A percentile compares a stretch with the other conserved stretches of the same genome.
Evolutionary conservation across 1,140 invertebrate genomes (phyloP).

Genomic region (Cotesia chilonis): DNA sequence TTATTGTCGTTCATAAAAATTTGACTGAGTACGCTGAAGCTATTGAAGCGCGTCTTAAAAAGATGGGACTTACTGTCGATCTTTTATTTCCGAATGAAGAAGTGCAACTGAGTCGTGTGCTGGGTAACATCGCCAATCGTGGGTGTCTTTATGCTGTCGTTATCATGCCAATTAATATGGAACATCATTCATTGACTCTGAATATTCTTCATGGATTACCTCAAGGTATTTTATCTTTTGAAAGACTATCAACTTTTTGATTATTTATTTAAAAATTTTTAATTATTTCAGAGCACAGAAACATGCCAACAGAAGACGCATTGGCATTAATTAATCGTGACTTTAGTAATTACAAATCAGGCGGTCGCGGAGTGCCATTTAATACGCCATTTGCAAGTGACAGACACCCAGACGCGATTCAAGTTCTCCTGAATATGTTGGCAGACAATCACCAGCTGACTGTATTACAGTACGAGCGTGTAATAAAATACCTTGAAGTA

Average conservation of each 20-base stretch:
- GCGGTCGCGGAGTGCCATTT: constrained; percentile 63
- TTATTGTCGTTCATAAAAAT: constrained; percentile 81
- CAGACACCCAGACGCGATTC: constrained; percentile 75
- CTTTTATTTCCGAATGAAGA: constrained; percentile 90
- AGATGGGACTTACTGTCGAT: constrained; percentile 82
- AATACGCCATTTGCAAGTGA: constrained; percentile 59
- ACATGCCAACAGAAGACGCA: constrained; percentile 94
- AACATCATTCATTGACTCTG: constrained; percentile 85
- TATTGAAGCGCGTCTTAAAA: constrained; percentile 85
- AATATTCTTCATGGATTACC: constrained; percentile 91
- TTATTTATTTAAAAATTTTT: constrained; percentile 21
- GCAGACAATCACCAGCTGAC: constrained; percentile 83
- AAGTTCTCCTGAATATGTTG: constrained; percentile 80
- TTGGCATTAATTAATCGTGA: constrained; percentile 80
- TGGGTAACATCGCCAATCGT: constrained; percentile 87
- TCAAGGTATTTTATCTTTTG: constrained; percentile 73
- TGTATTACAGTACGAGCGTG: constrained; percentile 80
- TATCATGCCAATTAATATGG: constrained; percentile 84
- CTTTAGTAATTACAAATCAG: constrained; percentile 80
- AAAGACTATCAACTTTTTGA: constrained; percentile 18
- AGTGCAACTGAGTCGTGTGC: constrained; percentile 80
- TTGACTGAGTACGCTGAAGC: constrained; percentile 89
- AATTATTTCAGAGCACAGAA: constrained; percentile 79
- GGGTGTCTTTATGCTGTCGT: constrained; percentile 90
- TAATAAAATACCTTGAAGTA: constrained; percentile 83